Percentiles rank a stretch among this genome's conserved stretches.
Evolutionary conservation across 2,797 vertebrate species (phyloP).

Genomic region (Cheirogaleus major): DNA sequence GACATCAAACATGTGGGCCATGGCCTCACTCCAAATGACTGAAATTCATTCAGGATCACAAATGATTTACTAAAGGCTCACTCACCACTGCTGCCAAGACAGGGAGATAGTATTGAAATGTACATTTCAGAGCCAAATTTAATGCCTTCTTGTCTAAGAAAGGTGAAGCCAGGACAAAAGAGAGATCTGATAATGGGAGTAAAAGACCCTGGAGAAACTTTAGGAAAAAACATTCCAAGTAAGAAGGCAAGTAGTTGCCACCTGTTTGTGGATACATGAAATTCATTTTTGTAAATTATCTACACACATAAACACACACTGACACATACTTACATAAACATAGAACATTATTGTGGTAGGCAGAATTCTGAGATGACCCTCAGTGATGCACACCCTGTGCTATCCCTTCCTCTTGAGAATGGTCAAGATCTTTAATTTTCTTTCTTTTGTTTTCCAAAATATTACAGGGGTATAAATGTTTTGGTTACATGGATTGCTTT

Average conservation of each 20-base stretch:
- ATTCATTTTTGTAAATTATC: background rate
- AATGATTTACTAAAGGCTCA: conserved; percentile 48
- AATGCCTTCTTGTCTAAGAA: conserved; percentile 49
- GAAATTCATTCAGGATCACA: conserved; percentile 48
- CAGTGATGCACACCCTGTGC: background rate
- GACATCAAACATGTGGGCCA: conserved; percentile 18
- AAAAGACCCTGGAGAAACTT: background rate
- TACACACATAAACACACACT: background rate
- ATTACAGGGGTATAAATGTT: too few species aligned
- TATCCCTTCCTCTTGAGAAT: background rate
- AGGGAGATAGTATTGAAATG: conserved; percentile 26
- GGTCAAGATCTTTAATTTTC: background rate
- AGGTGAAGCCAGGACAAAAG: conserved; percentile 43
- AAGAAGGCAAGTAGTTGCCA: background rate
- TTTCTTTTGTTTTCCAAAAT: too few species aligned
- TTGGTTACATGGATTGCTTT: too few species aligned
- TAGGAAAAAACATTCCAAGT: background rate
- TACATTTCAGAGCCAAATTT: conserved; percentile 39
- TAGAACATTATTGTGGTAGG: background rate
- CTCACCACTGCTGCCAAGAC: conserved; percentile 51
- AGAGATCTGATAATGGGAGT: background rate
- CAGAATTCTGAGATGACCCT: background rate
- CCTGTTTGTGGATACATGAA: background rate
- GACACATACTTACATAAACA: background rate
- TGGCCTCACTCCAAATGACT: conserved; percentile 48